A percentile compares a stretch with the other conserved stretches of the same genome.
Evolutionary conservation across 1,140 invertebrate species (phyloP).

Genomic region (Drosophila hydei): DNA sequence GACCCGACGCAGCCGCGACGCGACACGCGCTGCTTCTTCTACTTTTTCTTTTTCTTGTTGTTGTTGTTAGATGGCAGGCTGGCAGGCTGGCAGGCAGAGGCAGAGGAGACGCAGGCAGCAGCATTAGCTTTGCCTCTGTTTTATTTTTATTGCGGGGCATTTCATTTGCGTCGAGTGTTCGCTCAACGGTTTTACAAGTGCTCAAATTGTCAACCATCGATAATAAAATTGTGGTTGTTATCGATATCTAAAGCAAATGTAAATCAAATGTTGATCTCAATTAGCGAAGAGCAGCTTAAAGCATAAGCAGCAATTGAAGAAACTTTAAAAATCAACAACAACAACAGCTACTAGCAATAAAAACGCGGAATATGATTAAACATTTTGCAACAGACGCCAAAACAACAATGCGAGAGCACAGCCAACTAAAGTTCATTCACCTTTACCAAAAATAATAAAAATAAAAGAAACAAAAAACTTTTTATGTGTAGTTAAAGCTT

Average conservation of each 20-base stretch:
- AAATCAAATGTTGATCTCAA: conserved; percentile 3
- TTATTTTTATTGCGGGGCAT: conserved; percentile 29
- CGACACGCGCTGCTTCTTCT: conserved; percentile 10
- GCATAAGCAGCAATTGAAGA: not conserved
- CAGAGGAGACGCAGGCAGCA: not conserved
- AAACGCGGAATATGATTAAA: conserved; percentile 46
- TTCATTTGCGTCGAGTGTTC: conserved; percentile 21
- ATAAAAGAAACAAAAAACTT: conserved; percentile 15
- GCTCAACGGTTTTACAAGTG: conserved; percentile 19
- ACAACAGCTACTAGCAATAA: conserved; percentile 25
- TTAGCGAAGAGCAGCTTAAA: conserved; percentile 6
- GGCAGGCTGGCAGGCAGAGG: conserved; percentile 1
- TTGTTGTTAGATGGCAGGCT: conserved; percentile 5
- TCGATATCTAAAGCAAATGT: conserved; percentile 27
- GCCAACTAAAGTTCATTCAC: conserved; percentile 49
- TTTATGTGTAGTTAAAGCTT: conserved; percentile 49
- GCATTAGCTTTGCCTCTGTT: conserved; percentile 35
- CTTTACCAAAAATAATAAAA: conserved; percentile 40
- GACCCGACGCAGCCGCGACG: conserved; percentile 55
- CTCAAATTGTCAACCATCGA: conserved; percentile 25
- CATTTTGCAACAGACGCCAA: conserved; percentile 51
- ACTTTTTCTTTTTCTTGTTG: conserved; percentile 20
- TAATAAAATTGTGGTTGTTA: conserved; percentile 25
- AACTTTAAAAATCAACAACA: not conserved
- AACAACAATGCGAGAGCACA: conserved; percentile 33